These are phyloP conservation scores for Centrocercus urophasianus DNA, from an alignment of 2,113 vertebrate genomes.

Conservation along the genomic window DNA sequence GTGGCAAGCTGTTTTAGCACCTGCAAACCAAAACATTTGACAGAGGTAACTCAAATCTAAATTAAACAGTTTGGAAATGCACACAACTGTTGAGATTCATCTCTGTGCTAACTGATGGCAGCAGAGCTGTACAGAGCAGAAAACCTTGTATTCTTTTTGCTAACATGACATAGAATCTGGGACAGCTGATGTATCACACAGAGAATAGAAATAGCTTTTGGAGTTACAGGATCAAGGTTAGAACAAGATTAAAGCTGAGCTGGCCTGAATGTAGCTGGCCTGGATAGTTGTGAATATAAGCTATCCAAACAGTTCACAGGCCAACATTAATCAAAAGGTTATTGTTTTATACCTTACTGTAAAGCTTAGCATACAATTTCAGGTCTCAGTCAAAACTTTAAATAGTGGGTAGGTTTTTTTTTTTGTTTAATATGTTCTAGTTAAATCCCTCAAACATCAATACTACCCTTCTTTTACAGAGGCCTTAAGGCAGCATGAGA, in stretches of 20 bases:
- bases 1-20: not conserved
- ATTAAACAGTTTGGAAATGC: not conserved
- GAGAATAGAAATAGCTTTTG: constrained; percentile 31
- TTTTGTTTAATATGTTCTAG: not conserved
- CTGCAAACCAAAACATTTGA: not conserved
- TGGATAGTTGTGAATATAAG: not conserved
- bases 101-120: not conserved
- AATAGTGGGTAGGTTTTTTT: not conserved
- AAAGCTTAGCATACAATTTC: constrained; percentile 9
- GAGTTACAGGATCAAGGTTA: constrained; percentile 38
- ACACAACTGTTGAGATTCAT: not conserved
- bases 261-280: not conserved
- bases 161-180: constrained; percentile 35
- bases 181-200: constrained; percentile 32
- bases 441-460: not conserved
- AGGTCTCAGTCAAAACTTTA: constrained; percentile 5
- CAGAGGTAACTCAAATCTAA: constrained; percentile 4
- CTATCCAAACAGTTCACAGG: constrained; percentile 1
- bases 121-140: not conserved
- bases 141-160: constrained; percentile 5
- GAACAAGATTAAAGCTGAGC: constrained; percentile 53
- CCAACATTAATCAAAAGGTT: constrained; percentile 39
- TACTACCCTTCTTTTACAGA: not conserved
- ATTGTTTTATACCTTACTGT: not conserved
- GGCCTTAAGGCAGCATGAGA: not conserved